Percentiles rank a stretch among this genome's conserved stretches.
Evolutionary conservation across 2,888 invertebrate genomes (phyloP).

Genomic region (Macaria notata): DNA sequence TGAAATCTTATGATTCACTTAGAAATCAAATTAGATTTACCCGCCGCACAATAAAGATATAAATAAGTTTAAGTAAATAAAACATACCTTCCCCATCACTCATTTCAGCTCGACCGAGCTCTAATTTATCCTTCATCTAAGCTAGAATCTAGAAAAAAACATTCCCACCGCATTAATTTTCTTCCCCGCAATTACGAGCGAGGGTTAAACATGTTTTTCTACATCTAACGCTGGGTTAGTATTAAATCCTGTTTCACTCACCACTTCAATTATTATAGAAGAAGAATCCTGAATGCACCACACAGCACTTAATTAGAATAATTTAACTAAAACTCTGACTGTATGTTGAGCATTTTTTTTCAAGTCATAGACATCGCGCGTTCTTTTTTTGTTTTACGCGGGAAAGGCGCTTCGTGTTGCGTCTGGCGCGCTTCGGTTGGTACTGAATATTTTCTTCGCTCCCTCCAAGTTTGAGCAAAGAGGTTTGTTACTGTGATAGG

Average conservation of each 20-base stretch:
- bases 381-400: slow-evolving; percentile 42
- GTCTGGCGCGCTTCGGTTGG: slow-evolving; percentile 56
- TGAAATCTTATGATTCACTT: too few species aligned
- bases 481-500: too few species aligned
- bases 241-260: slow-evolving; percentile 59
- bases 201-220: slow-evolving; percentile 47
- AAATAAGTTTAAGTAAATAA: too few species aligned
- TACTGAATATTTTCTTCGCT: slow-evolving; percentile 63
- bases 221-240: slow-evolving; percentile 42
- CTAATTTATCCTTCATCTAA: not conserved
- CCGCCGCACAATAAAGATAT: too few species aligned
- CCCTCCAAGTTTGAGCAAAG: slow-evolving; percentile 22
- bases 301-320: slow-evolving; percentile 43
- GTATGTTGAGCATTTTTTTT: slow-evolving; percentile 45
- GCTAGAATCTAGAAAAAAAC: slow-evolving; percentile 9
- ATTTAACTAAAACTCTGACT: slow-evolving; percentile 38
- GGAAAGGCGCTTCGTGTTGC: slow-evolving; percentile 48
- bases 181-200: slow-evolving; percentile 31
- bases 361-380: slow-evolving; percentile 52
- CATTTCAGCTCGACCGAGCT: not conserved
- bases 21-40: too few species aligned
- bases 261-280: slow-evolving; percentile 51
- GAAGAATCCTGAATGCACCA: slow-evolving; percentile 43
- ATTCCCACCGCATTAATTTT: slow-evolving; percentile 20
- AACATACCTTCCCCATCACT: too few species aligned